Evolutionary conservation across 2,113 vertebrate genomes (phyloP).

Genomic region (Climacteris rufus): DNA sequence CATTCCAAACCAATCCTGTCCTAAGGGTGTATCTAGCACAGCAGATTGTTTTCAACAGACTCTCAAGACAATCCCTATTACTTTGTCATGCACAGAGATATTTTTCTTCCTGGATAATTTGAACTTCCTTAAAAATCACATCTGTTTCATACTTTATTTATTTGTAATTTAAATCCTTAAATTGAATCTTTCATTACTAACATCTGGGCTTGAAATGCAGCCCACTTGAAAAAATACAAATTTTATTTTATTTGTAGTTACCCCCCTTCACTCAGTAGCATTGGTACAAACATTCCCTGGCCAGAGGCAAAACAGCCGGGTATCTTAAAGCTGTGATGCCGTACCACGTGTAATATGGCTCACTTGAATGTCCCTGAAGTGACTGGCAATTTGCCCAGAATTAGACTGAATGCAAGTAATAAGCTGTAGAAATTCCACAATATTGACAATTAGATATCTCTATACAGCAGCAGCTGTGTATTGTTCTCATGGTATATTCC

Average conservation of each 20-base stretch:
- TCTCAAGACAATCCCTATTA: constrained; percentile 85
- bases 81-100: constrained; percentile 86
- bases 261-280: constrained; percentile 79
- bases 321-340: constrained; percentile 85
- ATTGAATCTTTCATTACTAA: constrained; percentile 88
- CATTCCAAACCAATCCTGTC: constrained; percentile 84
- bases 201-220: constrained; percentile 89
- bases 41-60: constrained; percentile 88
- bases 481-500: constrained; percentile 85
- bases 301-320: constrained; percentile 88
- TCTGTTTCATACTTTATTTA: constrained; percentile 91
- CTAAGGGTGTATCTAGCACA: constrained; percentile 83
- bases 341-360: constrained; percentile 84
- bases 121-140: constrained; percentile 88
- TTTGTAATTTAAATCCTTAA: constrained; percentile 90
- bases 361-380: constrained; percentile 88
- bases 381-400: constrained; percentile 89
- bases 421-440: constrained; percentile 88
- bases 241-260: constrained; percentile 88
- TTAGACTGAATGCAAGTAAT: constrained; percentile 90
- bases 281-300: constrained; percentile 84
- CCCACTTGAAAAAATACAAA: constrained; percentile 88
- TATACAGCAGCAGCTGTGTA: constrained; percentile 87
- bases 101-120: constrained; percentile 89
- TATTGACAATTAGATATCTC: constrained; percentile 90